A percentile compares a stretch with the other conserved stretches of the same genome.
Conservation (phyloP, 2,888 invertebrate genomes). For the Acanthosepion pharaonis region DNA sequence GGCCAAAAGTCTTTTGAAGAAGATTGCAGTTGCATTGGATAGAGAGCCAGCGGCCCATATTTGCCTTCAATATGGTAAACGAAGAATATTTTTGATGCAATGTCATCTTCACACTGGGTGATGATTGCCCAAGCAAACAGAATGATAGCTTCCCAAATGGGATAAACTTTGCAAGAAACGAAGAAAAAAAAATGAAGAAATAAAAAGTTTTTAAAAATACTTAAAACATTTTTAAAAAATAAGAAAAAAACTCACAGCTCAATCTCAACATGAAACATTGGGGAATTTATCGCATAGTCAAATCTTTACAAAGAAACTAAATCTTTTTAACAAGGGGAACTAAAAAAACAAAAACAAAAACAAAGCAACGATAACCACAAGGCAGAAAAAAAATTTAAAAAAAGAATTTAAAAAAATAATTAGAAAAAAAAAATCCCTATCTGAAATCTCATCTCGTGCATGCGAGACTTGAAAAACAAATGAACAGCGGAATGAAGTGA, state of each 20-base stretch:
- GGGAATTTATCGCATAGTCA: background rate
- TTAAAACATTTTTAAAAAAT: background rate
- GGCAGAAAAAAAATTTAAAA: background rate
- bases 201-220: background rate
- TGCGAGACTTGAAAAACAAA: background rate
- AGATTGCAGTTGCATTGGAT: background rate
- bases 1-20: background rate
- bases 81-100: background rate
- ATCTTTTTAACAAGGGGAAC: background rate
- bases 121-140: background rate
- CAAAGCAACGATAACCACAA: background rate
- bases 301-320: background rate
- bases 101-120: background rate
- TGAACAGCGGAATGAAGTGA: background rate
- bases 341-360: background rate
- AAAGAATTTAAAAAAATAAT: background rate
- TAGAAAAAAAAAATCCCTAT: background rate
- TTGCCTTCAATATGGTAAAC: background rate
- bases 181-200: background rate
- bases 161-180: background rate
- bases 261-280: background rate
- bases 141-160: background rate
- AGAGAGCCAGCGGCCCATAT: background rate
- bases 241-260: background rate
- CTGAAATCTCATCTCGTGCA: slow-evolving; percentile 15